Conservation (phyloP, 2,888 invertebrate species). For the Galeopsomyia nigrocyanea region DNA sequence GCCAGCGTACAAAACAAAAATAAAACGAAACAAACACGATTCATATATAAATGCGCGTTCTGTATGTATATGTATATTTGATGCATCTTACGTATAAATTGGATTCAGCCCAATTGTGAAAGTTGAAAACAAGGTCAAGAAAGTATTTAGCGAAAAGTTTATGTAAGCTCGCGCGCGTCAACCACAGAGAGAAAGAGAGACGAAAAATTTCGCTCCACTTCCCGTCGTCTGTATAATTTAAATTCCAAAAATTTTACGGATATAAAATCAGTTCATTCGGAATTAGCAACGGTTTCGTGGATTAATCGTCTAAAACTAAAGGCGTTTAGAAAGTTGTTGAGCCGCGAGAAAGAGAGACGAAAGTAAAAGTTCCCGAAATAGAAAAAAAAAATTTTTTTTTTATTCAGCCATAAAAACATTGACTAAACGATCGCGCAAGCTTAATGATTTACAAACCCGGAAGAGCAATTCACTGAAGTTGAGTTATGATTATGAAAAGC, state of each 20-base stretch:
- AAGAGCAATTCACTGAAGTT: constrained; percentile 10
- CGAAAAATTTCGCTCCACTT: too few relatives aligned
- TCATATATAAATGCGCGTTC: too few relatives aligned
- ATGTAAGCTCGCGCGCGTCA: constrained; percentile 8
- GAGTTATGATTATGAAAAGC: constrained; percentile 16
- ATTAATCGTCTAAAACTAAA: neutral
- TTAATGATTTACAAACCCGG: constrained; percentile 23
- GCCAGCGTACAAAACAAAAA: too few relatives aligned
- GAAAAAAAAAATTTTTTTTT: constrained; percentile 26
- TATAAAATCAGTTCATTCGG: constrained; percentile 9
- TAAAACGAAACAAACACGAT: too few relatives aligned
- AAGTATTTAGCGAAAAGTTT: constrained; percentile 27
- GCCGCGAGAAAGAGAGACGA: constrained; percentile 6
- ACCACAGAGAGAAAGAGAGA: too few relatives aligned
- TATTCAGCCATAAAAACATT: neutral
- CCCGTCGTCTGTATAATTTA: too few relatives aligned
- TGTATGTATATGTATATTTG: too few relatives aligned
- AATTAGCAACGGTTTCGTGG: neutral
- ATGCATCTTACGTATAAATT: constrained; percentile 18
- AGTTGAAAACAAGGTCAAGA: constrained; percentile 44
- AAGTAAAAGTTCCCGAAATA: constrained; percentile 39
- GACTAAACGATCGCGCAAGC: constrained; percentile 18
- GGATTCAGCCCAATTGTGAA: constrained; percentile 43
- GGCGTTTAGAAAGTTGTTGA: constrained; percentile 40
- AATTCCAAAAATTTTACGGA: too few relatives aligned